Conservation (phyloP, 2,888 invertebrate genomes). For the Tridacna crocea region DNA sequence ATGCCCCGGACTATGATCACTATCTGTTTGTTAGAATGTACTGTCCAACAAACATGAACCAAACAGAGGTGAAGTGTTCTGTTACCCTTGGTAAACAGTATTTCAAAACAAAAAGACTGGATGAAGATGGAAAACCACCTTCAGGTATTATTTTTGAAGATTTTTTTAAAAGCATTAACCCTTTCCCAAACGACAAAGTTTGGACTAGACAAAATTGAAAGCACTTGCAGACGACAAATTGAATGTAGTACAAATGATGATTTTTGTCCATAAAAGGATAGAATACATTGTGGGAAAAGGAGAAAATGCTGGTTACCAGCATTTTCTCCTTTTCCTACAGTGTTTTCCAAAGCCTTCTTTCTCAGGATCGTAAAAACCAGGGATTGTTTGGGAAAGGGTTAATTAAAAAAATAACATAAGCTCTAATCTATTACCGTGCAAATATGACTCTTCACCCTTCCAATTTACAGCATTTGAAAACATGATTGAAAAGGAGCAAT, state of each 20-base stretch:
- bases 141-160: constrained; percentile 8
- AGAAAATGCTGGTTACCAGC: background rate
- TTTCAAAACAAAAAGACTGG: constrained; percentile 77
- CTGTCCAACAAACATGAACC: constrained; percentile 76
- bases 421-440: no score
- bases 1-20: constrained; percentile 79
- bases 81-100: constrained; percentile 76
- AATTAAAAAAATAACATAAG: no score
- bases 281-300: constrained; percentile 2
- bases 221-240: background rate
- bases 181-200: background rate
- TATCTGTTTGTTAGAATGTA: constrained; percentile 79
- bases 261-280: background rate
- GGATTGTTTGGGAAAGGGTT: background rate
- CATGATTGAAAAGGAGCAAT: no score
- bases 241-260: no score
- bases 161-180: background rate
- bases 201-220: background rate
- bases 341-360: background rate
- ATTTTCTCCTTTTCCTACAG: background rate
- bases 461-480: no score
- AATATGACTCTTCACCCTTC: no score
- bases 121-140: constrained; percentile 49
- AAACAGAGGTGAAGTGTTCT: constrained; percentile 77
- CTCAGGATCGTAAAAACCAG: background rate